These are phyloP conservation scores for Tenthredo distinguenda DNA, from an alignment of 2,888 invertebrate species.

Conservation along the genomic window DNA sequence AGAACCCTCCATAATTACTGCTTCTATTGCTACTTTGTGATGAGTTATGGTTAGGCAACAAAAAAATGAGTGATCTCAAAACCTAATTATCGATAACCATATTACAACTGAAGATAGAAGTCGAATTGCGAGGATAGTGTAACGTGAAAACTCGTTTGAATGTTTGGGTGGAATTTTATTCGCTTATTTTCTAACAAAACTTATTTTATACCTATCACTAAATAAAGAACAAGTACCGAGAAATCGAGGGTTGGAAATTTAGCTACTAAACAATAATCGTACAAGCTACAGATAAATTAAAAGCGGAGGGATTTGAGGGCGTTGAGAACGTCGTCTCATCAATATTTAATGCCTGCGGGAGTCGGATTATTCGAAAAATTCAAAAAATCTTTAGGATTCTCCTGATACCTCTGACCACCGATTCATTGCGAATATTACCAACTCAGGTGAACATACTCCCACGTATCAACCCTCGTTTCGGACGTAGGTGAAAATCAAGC, in stretches of 20 bases:
- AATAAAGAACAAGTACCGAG: background rate
- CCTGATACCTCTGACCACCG: background rate
- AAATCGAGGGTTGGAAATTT: background rate
- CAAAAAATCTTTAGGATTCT: background rate
- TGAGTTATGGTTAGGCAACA: background rate
- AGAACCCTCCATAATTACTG: background rate
- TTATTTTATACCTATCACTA: background rate
- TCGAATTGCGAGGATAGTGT: background rate
- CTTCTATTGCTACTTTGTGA: constrained; percentile 4
- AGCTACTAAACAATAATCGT: background rate
- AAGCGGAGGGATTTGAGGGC: background rate
- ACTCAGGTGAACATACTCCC: background rate
- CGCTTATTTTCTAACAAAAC: background rate
- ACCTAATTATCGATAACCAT: background rate
- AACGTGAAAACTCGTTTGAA: background rate
- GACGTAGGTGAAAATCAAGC: constrained; percentile 61
- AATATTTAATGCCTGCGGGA: background rate
- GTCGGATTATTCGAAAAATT: background rate
- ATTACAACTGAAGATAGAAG: background rate
- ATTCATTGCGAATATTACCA: background rate
- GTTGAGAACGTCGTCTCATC: background rate
- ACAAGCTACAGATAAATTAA: background rate
- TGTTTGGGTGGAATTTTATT: background rate
- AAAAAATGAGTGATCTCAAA: background rate
- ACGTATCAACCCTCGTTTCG: background rate